Evolutionary conservation across 2,888 invertebrate species (phyloP).

Genomic region (Heliothis peltigera): DNA sequence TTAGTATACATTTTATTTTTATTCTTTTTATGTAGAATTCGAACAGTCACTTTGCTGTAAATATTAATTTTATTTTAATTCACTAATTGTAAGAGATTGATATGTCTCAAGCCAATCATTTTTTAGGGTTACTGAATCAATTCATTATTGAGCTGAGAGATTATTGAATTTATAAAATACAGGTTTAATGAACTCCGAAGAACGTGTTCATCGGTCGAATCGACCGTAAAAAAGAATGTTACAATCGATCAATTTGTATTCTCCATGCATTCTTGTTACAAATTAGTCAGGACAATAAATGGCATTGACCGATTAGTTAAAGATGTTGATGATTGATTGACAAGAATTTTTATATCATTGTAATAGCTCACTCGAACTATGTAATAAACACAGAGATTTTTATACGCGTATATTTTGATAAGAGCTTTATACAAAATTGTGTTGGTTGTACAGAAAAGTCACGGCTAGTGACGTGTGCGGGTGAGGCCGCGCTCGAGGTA

Average conservation of each 20-base stretch:
- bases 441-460: slow-evolving; percentile 59
- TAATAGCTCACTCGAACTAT: no score
- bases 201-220: no score
- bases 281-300: neutral
- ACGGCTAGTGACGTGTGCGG: slow-evolving; percentile 73
- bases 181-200: no score
- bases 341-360: no score
- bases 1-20: slow-evolving; percentile 69
- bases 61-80: slow-evolving; percentile 4
- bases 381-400: no score
- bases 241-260: neutral
- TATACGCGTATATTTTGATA: no score
- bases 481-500: slow-evolving; percentile 78
- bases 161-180: no score
- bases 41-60: neutral
- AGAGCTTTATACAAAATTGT: neutral
- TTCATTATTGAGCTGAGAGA: neutral
- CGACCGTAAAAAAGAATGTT: no score
- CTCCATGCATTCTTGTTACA: neutral
- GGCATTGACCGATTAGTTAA: neutral
- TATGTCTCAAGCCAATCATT: neutral
- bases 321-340: neutral
- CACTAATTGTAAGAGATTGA: neutral
- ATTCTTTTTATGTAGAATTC: slow-evolving; percentile 18
- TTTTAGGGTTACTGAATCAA: neutral